Conservation (phyloP, 2,888 invertebrate species). For the Athrips mouffetella region DNA sequence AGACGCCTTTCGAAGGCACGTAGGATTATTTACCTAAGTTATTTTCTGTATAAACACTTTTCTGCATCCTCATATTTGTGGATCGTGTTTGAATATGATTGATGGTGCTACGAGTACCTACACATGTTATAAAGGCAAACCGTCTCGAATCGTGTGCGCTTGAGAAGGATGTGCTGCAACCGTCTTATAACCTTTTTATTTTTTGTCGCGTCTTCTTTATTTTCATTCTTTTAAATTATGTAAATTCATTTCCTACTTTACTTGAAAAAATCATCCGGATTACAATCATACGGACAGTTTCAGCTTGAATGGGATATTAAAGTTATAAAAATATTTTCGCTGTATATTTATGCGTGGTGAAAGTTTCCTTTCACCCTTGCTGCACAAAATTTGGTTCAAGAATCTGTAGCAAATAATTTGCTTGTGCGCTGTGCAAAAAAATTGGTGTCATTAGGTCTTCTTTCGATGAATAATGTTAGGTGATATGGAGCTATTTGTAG, state of each 20-base stretch:
- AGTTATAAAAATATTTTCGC: slow-evolving; percentile 9
- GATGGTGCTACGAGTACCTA: no score
- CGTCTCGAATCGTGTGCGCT: slow-evolving; percentile 21
- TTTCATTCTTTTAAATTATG: background rate
- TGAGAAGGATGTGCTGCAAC: slow-evolving; percentile 27
- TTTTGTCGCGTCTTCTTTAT: slow-evolving; percentile 5
- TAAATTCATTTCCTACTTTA: slow-evolving; percentile 8
- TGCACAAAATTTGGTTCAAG: slow-evolving; percentile 49
- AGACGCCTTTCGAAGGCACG: background rate
- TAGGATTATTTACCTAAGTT: slow-evolving; percentile 9
- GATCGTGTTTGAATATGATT: slow-evolving; percentile 13
- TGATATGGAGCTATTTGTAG: slow-evolving; percentile 40
- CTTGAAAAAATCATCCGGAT: background rate
- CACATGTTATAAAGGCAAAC: slow-evolving; percentile 17
- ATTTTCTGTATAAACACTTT: slow-evolving; percentile 12
- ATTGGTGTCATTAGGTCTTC: slow-evolving; percentile 62
- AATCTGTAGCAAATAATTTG: slow-evolving; percentile 61
- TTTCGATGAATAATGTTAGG: slow-evolving; percentile 44
- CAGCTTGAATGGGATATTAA: background rate
- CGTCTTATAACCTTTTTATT: background rate
- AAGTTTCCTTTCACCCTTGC: slow-evolving; percentile 63
- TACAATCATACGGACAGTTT: background rate
- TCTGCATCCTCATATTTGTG: slow-evolving; percentile 5
- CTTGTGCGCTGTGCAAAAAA: slow-evolving; percentile 50
- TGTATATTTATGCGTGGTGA: slow-evolving; percentile 50